phyloP scores from a whole-genome alignment of 2,888 invertebrate genomes.

The Teleogryllus oceanicus region DNA sequence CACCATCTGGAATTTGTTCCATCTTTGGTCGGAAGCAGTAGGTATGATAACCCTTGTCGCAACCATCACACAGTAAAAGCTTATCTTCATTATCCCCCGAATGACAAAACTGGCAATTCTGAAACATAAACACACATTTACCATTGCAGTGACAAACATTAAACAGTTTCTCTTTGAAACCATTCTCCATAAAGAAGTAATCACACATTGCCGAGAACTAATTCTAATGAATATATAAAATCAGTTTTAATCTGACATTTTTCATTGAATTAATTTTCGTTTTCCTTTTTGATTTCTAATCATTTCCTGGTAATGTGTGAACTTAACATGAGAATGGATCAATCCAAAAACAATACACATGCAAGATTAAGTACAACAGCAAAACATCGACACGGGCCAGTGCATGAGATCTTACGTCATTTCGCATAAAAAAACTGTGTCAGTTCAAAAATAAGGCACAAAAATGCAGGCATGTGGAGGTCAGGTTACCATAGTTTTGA shows the following conservation, averaged over 20 bases:
- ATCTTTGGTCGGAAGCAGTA: constrained; percentile 97
- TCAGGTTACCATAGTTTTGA: no score
- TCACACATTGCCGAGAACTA: no score
- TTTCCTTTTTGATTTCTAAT: no score
- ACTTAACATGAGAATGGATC: not conserved
- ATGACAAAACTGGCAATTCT: constrained; percentile 97
- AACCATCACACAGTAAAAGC: constrained; percentile 91
- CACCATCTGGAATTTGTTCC: constrained; percentile 95
- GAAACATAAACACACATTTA: constrained; percentile 40
- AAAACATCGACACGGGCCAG: not conserved
- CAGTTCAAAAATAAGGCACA: no score
- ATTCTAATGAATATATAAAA: no score
- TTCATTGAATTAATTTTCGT: no score
- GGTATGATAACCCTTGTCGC: constrained; percentile 97
- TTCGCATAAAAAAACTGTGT: no score
- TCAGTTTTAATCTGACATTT: no score
- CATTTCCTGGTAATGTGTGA: not conserved
- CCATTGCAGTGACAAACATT: not conserved
- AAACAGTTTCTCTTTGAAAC: not conserved
- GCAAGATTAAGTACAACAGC: not conserved
- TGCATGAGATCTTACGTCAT: constrained; percentile 4
- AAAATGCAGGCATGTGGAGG: no score
- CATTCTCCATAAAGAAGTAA: not conserved
- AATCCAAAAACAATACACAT: not conserved
- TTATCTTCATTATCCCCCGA: constrained; percentile 95